Conservation (phyloP, 2,113 vertebrate species). For the Gobius niger region DNA sequence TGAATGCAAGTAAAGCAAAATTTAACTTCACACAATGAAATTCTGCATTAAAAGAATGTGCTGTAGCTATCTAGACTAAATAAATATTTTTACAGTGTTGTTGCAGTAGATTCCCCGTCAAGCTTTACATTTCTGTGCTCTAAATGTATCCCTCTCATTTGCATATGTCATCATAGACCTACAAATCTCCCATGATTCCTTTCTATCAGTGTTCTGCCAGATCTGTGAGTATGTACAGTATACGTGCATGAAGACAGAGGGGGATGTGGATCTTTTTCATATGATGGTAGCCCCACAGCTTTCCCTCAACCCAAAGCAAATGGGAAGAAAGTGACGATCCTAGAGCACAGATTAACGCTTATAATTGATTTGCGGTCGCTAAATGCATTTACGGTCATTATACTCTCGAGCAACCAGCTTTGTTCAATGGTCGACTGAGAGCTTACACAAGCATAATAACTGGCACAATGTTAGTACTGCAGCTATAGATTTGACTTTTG, state of each 20-base stretch:
- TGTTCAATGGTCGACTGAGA: no score
- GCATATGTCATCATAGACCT: slow-evolving; percentile 19
- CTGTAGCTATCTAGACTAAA: no score
- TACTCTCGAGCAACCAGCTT: neutral
- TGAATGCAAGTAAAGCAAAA: no score
- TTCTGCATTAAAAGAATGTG: no score
- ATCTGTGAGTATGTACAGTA: neutral
- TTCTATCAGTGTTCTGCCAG: neutral
- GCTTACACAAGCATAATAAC: no score
- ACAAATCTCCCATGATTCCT: slow-evolving; percentile 34
- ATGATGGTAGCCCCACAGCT: slow-evolving; percentile 29
- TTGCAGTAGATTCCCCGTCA: neutral
- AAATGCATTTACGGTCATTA: slow-evolving; percentile 55
- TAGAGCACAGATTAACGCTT: slow-evolving; percentile 53
- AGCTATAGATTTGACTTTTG: no score
- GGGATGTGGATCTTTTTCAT: slow-evolving; percentile 24
- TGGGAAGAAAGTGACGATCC: slow-evolving; percentile 51
- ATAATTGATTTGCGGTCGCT: slow-evolving; percentile 55
- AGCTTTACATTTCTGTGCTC: slow-evolving; percentile 6
- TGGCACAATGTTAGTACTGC: no score
- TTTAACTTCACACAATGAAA: no score
- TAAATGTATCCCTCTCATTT: slow-evolving; percentile 29
- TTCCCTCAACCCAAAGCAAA: slow-evolving; percentile 48
- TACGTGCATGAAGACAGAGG: neutral
- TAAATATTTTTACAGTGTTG: no score